Base-by-base conservation (phyloP, 30 jellyfish, hydroid and myxozoan genomes). In the Aurelia coerulea region DNA sequence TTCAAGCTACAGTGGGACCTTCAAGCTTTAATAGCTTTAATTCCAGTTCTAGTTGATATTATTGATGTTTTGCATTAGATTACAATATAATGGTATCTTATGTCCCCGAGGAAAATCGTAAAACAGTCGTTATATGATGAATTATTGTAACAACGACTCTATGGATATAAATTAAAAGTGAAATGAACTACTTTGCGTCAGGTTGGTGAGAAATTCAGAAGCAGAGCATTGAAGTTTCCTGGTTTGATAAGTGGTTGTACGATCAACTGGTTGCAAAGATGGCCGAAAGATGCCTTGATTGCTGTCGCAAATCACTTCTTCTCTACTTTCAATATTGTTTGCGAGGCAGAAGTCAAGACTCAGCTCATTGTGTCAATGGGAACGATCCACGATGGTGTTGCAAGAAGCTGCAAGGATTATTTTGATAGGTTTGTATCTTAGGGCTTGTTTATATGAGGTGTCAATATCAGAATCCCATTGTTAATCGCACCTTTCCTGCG, bases 221-320 rank as follows among this genome's bases (percentile, higher is more conserved):
- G 90, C 80, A 80, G 97, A 10, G 91, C 97, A 3, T 72, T 90
- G 84, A 82, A 90, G 71, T 90, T 90, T 69, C 97, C 97, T 23
- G 97, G 97, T 54, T 74, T 90, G 58, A 90, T 90, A 63, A 90
- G 97, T 68, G 97, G 97, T 15, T 90, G 97, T 71, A 90, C 97
- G 14, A 90, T 90, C 81, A 90, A 90, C 49, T 90, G 97, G 97
- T 66, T 90, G 62, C 97, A 90, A 49, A 78, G 97, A 76, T 90
- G 97, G 97, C 97, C 97, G 19, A 90, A 90, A 59, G 97, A 90
- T 75, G 97, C 97, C 5, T 69, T 90, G 79, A 75, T 90, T 65
- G 94, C 93, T 11, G 97, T 90, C 15, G 97, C 97, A 23, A 76
- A 66, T n/a, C 97, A 90, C 35, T 90, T 81, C 88, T 62, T 90